phyloP scores from a whole-genome alignment of 1,140 invertebrate species.

The Drosophila sechellia region DNA sequence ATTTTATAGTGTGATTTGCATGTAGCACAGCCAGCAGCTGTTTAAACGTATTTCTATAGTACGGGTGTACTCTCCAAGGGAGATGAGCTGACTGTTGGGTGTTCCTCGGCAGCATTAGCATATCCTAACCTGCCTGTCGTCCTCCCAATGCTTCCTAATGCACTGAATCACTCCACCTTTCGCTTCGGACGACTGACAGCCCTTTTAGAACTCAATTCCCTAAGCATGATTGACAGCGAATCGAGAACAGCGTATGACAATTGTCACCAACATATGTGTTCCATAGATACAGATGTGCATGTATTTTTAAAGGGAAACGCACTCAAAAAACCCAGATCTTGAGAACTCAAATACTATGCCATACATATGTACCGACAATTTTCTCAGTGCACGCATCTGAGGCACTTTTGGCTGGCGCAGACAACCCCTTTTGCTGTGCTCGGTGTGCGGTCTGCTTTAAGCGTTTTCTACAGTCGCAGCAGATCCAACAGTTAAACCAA shows the following conservation, averaged over 20 bases:
- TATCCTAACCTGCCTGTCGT: conserved; percentile 17
- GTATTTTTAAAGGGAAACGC: conserved; percentile 15
- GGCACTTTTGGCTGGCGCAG: conserved; percentile 23
- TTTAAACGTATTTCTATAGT: conserved; percentile 60
- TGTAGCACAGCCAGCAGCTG: conserved; percentile 65
- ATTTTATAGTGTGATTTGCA: conserved; percentile 77
- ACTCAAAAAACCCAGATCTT: neutral
- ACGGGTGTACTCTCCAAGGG: conserved; percentile 1
- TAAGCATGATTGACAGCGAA: conserved; percentile 74
- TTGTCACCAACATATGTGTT: conserved; percentile 37
- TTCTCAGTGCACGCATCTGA: conserved; percentile 4
- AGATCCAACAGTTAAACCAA: conserved; percentile 67
- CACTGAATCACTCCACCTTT: conserved; percentile 9
- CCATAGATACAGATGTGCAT: conserved; percentile 15
- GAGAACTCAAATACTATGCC: neutral
- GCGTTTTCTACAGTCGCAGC: conserved; percentile 21
- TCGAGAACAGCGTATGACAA: conserved; percentile 55
- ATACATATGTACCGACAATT: neutral
- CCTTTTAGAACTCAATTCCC: conserved; percentile 30
- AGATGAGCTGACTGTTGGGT: conserved; percentile 30
- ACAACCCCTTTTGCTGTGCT: conserved; percentile 24
- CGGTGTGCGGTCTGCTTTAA: conserved; percentile 15
- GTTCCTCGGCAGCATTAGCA: conserved; percentile 64
- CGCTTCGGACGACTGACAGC: conserved; percentile 1
- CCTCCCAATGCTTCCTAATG: conserved; percentile 2